A percentile compares a stretch with the other conserved stretches of the same genome.
Conservation (phyloP, 1,140 invertebrate species). For the Sinella curviseta region DNA sequence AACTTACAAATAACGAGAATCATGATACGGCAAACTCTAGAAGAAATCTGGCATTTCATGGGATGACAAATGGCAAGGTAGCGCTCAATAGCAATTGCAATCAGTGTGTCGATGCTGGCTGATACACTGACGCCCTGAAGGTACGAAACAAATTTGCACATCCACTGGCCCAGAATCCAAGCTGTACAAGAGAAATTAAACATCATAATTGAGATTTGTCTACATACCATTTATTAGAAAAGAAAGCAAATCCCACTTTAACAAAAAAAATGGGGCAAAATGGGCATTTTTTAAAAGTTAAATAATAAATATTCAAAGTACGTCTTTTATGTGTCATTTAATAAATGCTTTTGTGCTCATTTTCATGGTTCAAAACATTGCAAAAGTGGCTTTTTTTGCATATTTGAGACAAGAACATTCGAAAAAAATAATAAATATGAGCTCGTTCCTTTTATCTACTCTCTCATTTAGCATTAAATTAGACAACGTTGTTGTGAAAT, state of each 20-base stretch:
- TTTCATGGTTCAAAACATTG: background rate
- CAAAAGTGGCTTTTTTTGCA: too few relatives aligned
- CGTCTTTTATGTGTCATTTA: background rate
- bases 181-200: slow-evolving; percentile 54
- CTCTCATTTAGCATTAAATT: too few relatives aligned
- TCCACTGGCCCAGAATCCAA: slow-evolving; percentile 60
- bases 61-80: slow-evolving; percentile 62
- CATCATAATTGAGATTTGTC: background rate
- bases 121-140: slow-evolving; percentile 63
- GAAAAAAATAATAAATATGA: too few relatives aligned
- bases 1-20: slow-evolving; percentile 60
- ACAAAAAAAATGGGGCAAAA: background rate
- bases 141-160: slow-evolving; percentile 62
- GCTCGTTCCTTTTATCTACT: too few relatives aligned
- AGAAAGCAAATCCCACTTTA: background rate
- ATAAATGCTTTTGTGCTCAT: background rate
- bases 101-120: slow-evolving; percentile 62
- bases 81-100: slow-evolving; percentile 62
- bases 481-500: too few relatives aligned
- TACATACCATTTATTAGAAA: background rate
- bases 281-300: background rate
- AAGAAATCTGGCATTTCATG: slow-evolving; percentile 57
- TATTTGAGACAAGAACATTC: too few relatives aligned
- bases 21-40: slow-evolving; percentile 54
- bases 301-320: background rate